Conservation (phyloP, 2,113 vertebrate genomes). For the Cyanistes caeruleus region DNA sequence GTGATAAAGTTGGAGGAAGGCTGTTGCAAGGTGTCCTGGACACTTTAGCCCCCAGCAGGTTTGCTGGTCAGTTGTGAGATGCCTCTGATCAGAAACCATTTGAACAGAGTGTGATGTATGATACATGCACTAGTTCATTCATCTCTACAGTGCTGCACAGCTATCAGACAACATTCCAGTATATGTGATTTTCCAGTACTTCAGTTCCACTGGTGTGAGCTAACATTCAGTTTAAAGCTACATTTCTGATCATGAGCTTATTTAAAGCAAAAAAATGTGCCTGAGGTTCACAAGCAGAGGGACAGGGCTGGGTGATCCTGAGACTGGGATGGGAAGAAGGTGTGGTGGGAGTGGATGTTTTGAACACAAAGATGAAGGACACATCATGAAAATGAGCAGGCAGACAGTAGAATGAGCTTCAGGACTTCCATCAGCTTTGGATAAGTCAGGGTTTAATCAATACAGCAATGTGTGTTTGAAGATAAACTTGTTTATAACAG, state of each 20-base stretch:
- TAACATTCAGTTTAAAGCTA: neutral
- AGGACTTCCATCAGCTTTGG: neutral
- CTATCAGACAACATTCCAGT: neutral
- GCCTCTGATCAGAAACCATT: neutral
- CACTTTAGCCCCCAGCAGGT: neutral
- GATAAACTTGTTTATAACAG: neutral
- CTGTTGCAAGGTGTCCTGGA: neutral
- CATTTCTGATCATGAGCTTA: neutral
- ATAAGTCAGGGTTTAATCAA: neutral
- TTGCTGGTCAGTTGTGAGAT: neutral
- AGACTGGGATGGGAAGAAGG: neutral
- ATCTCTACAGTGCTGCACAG: neutral
- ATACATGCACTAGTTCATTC: neutral
- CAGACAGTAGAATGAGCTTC: neutral
- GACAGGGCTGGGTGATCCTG: neutral
- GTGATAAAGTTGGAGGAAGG: neutral
- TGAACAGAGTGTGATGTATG: neutral
- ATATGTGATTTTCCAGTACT: neutral
- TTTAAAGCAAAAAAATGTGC: neutral
- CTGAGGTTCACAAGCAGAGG: neutral
- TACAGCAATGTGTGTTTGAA: neutral
- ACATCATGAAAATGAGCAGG: neutral
- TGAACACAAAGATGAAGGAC: neutral
- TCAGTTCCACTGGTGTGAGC: neutral
- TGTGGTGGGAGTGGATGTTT: rapidly evolving